Evolutionary conservation across 2,113 vertebrate species (phyloP), one percentile per base, ranked within the genome.

Genomic region (Sclerurus mexicanus): DNA sequence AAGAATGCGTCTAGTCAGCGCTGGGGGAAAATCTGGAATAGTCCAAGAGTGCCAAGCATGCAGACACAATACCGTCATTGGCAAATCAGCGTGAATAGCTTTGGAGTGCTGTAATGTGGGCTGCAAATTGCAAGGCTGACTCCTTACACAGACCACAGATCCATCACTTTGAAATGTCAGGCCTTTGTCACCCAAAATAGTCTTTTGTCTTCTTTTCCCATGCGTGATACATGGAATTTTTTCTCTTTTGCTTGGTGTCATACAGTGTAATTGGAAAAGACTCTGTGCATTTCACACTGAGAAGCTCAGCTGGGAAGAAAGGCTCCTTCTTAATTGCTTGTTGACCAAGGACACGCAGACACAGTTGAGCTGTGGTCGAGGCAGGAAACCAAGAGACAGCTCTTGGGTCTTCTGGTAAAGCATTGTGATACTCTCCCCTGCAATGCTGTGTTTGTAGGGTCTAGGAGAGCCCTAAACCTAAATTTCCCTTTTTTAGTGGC

Each of bases 161-260:
- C 83, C 76, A 66, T 95, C 85, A 66, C 82, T 96, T 94, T 24
- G 63, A 95, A 97, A 96, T 96, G 85, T 91, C 92, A 93, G 44
- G 79, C 67, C 39, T 87, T 90, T 95, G 89, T 89, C 84, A 79
- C 73, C 55, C 60, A 87, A 85, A 97, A 94, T 81, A 93, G 76
- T 73, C 81, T 81, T 97, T 96, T 96, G 87, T 94, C 33, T 40
- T 94, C 15, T 77, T 78, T 89, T 92, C 52, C 80, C 24, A 39
- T 77, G 72, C 0, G 0, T 40, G 47, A 68, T 87, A 42, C 13
- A 31, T 59, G 25, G 75, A 66, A 13, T 56, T 81, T 76, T 53
- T 92, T 42, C 24, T 71, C n/a, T 64, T 66, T 69, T 37, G 17
- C 53, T 79, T 76, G 80, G 33, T 73, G 31, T 62, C 27, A 39